Conservation (phyloP, 2,113 vertebrate species). For the Caloenas nicobarica region DNA sequence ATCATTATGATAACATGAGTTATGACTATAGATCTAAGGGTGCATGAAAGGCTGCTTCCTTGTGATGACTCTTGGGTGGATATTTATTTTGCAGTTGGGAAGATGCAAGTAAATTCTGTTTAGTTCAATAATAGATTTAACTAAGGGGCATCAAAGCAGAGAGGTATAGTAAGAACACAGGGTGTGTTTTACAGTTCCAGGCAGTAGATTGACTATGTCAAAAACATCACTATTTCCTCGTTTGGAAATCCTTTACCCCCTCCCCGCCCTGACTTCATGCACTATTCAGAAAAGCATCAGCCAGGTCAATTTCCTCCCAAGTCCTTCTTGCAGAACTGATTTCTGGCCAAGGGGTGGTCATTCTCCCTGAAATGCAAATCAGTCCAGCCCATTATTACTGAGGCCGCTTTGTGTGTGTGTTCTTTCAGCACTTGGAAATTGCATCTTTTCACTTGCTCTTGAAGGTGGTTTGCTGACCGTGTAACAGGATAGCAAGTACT, state of each 20-base stretch:
- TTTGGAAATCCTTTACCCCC: too few relatives aligned
- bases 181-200: fast-evolving
- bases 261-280: too few relatives aligned
- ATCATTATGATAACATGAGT: fast-evolving
- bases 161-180: fast-evolving
- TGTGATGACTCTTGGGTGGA: fast-evolving
- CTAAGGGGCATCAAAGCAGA: not conserved
- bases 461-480: too few relatives aligned
- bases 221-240: fast-evolving
- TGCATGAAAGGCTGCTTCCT: not conserved
- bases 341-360: not conserved
- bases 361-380: not conserved
- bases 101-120: fast-evolving
- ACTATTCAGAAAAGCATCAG: not conserved
- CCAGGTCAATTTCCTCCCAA: fast-evolving
- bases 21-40: fast-evolving
- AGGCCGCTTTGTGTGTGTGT: not conserved
- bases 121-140: fast-evolving
- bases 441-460: too few relatives aligned
- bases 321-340: not conserved
- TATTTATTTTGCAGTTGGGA: too few relatives aligned
- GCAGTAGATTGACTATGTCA: fast-evolving
- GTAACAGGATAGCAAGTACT: not conserved
- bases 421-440: too few relatives aligned
- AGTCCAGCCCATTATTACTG: not conserved